Base-by-base conservation (phyloP, 2,888 invertebrate species). In the Celastrina argiolus region DNA sequence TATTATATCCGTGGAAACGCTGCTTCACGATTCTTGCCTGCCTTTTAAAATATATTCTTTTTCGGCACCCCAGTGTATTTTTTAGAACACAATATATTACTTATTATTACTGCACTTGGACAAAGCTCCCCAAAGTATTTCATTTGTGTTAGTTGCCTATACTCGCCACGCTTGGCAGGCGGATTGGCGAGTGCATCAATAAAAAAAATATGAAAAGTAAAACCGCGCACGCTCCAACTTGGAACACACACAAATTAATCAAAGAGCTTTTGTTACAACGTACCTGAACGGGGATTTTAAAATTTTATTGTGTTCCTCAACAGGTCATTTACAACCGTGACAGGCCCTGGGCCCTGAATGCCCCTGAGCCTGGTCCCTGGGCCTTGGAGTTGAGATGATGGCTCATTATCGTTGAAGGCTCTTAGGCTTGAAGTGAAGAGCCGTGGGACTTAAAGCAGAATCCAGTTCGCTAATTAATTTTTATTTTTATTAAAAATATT, bases 231-330 rank as follows among this genome's bases (percentile, higher is more conserved):
- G 7, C 58, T 34, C 36, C 0, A 34, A 22, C 69, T 71, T 70
- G 67, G 5, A 56, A 76, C 73, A 70, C n/a, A 64, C 67, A 58
- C 31, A 45, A 71, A 72, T 65, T 73, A 69, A 74, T 78, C 77
- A 76, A 76, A 80, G 77, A 76, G 78, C 77, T 78, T 76, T 76
- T 66, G 75, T 74, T 74, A 75, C 78, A 80, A 80, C 6, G 14
- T 14, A 58, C n/a, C 58, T 31, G 28, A 31, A 16, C 28, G 31
- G 2, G 6, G 28, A 58, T 58, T 58, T 58, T 58, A 31, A 58
- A 16, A 4, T 16, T 58, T 58, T 31, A 58, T 58, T 58, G 58
- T 31, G 58, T 58, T 58, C 58, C 16, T 10, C 16, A 58, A 31
- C 58, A 58, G 58, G 58, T 58, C 58, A 58, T 58, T 58, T 58